phyloP scores from a whole-genome alignment of 2,797 vertebrate species.

The Clarias platycephalus region DNA sequence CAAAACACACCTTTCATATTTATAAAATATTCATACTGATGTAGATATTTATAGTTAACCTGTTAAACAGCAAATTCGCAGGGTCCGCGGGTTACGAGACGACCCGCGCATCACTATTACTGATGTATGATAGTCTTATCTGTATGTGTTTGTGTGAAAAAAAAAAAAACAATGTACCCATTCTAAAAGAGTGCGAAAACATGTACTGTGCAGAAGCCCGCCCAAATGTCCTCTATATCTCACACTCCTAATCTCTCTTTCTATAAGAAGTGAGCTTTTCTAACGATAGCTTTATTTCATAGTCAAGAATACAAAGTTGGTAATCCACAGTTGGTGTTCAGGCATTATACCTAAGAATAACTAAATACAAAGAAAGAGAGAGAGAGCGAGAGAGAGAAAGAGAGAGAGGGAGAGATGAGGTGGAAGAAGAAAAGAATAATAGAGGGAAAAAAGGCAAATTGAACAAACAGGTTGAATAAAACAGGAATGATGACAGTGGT shows the following conservation, averaged over 20 bases:
- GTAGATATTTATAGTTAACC: neutral
- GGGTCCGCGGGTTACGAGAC: too few species aligned
- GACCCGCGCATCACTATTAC: too few species aligned
- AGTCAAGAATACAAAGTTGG: neutral
- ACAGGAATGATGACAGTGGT: constrained; percentile 63
- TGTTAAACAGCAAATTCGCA: neutral
- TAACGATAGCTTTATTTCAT: neutral
- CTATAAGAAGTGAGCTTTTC: neutral
- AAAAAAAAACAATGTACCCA: constrained; percentile 61
- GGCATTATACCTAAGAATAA: neutral
- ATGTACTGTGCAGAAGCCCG: constrained; percentile 47
- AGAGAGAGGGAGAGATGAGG: neutral
- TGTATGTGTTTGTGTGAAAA: constrained; percentile 4
- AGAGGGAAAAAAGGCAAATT: constrained; percentile 66
- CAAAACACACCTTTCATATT: neutral
- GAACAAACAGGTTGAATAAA: constrained; percentile 67
- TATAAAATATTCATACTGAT: neutral
- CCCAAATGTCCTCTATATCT: constrained; percentile 39
- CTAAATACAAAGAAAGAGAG: neutral
- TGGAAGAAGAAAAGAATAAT: constrained; percentile 31
- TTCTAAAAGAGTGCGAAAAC: constrained; percentile 63
- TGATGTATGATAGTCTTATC: constrained; percentile 13
- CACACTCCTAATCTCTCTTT: constrained; percentile 25
- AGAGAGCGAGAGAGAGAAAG: constrained; percentile 12
- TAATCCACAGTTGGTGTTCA: neutral